These are phyloP conservation scores for Neosalanx taihuensis DNA, from an alignment of 2,797 vertebrate genomes.

Conservation along the genomic window DNA sequence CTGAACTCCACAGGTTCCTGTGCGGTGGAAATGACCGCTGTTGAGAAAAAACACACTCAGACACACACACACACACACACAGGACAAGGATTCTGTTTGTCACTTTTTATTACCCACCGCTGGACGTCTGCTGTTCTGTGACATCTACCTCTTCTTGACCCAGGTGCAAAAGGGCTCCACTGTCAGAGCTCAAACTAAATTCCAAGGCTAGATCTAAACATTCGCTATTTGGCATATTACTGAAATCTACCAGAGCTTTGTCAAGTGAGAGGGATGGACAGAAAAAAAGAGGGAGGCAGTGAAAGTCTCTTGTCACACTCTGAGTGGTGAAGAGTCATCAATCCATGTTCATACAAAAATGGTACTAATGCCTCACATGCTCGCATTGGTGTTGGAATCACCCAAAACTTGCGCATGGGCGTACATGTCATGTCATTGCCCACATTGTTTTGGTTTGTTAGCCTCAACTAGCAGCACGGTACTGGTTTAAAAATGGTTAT, in stretches of 20 bases:
- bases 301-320: neutral
- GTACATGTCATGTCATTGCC: conserved; percentile 1
- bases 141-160: neutral
- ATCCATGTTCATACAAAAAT: too few relatives aligned
- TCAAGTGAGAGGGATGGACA: neutral
- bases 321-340: neutral
- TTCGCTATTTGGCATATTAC: too few relatives aligned
- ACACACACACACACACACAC: neutral
- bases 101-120: neutral
- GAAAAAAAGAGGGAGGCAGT: neutral
- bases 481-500: neutral
- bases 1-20: too few relatives aligned
- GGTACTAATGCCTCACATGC: conserved; percentile 38
- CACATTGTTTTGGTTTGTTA: conserved; percentile 15
- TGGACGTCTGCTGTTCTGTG: conserved; percentile 10
- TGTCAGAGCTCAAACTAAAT: too few relatives aligned
- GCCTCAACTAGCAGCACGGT: neutral
- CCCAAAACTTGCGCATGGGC: conserved; percentile 6
- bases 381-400: conserved; percentile 42
- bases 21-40: neutral
- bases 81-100: neutral
- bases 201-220: too few relatives aligned
- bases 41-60: neutral
- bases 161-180: too few relatives aligned
- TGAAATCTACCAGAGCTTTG: neutral